Conservation (phyloP, 2,888 invertebrate genomes). For the Metopia argyrocephala region DNA sequence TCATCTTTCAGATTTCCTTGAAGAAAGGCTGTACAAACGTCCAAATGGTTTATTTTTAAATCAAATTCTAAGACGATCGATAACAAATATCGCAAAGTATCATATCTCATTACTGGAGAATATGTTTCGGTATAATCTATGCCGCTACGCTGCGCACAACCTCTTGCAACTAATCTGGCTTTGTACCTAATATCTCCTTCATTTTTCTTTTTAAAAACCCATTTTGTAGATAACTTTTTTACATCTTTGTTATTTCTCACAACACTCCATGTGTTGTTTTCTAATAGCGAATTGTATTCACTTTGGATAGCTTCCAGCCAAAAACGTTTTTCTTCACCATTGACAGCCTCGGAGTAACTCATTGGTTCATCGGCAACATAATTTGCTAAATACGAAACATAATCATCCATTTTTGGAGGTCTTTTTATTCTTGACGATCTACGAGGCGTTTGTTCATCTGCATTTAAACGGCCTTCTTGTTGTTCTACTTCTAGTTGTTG, state of each 20-base stretch:
- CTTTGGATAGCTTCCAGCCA: constrained; percentile 9
- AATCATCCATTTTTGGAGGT: constrained; percentile 14
- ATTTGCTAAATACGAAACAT: background rate
- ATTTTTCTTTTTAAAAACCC: constrained; percentile 37
- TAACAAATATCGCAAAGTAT: constrained; percentile 9
- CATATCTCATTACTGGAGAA: constrained; percentile 36
- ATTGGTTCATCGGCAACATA: background rate
- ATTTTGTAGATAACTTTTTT: constrained; percentile 34
- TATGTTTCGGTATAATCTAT: constrained; percentile 60
- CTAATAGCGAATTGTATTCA: constrained; percentile 3
- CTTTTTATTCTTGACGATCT: constrained; percentile 3
- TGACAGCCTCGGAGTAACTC: background rate
- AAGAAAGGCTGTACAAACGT: constrained; percentile 36
- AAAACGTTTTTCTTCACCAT: constrained; percentile 9
- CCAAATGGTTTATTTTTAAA: constrained; percentile 7
- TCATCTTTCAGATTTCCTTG: constrained; percentile 35
- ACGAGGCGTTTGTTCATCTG: background rate
- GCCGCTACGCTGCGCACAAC: constrained; percentile 65
- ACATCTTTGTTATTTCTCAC: background rate
- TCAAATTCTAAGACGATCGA: constrained; percentile 20
- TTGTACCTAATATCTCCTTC: background rate
- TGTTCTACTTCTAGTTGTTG: background rate
- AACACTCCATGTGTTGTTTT: constrained; percentile 13
- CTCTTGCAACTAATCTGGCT: constrained; percentile 64
- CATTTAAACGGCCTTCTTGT: background rate